A percentile compares a stretch with the other conserved stretches of the same genome.
phyloP scores from a whole-genome alignment of 2,888 invertebrate genomes.

The Noctuana brunneofusca region DNA sequence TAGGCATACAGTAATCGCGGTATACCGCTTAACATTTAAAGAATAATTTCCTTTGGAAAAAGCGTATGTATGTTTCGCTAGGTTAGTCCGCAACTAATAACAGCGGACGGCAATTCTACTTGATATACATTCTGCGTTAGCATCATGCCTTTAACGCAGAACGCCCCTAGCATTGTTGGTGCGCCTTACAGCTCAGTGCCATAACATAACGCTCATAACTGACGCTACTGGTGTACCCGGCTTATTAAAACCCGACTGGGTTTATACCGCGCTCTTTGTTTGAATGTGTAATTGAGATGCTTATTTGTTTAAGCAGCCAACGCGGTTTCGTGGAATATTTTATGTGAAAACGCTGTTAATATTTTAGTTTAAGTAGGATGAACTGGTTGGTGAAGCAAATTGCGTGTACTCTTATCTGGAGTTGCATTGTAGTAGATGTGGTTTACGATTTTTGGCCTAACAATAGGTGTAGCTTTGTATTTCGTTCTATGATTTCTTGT shows the following conservation, averaged over 20 bases:
- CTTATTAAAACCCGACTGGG: slow-evolving; percentile 62
- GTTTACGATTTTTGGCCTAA: slow-evolving; percentile 14
- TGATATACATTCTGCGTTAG: slow-evolving; percentile 52
- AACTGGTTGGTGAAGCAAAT: slow-evolving; percentile 22
- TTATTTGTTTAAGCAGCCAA: slow-evolving; percentile 54
- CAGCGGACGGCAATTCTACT: slow-evolving; percentile 6
- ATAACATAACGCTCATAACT: slow-evolving; percentile 66
- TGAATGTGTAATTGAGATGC: slow-evolving; percentile 60
- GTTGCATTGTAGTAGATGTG: slow-evolving; percentile 14
- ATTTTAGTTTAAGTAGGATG: slow-evolving; percentile 29
- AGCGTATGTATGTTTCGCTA: background rate
- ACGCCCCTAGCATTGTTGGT: slow-evolving; percentile 51
- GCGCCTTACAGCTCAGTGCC: slow-evolving; percentile 64
- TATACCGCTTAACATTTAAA: too few species aligned
- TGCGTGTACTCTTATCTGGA: slow-evolving; percentile 23
- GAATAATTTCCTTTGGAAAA: background rate
- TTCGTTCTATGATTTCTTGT: background rate
- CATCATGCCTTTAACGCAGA: slow-evolving; percentile 61
- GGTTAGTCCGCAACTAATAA: background rate
- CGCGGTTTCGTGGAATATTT: slow-evolving; percentile 43
- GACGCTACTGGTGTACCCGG: slow-evolving; percentile 54
- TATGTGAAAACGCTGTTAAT: slow-evolving; percentile 27
- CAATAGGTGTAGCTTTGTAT: slow-evolving; percentile 9
- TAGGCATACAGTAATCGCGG: too few species aligned
- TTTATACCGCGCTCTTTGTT: slow-evolving; percentile 54